phyloP scores from a whole-genome alignment of 2,888 invertebrate genomes.

The Drosophila cognata region DNA sequence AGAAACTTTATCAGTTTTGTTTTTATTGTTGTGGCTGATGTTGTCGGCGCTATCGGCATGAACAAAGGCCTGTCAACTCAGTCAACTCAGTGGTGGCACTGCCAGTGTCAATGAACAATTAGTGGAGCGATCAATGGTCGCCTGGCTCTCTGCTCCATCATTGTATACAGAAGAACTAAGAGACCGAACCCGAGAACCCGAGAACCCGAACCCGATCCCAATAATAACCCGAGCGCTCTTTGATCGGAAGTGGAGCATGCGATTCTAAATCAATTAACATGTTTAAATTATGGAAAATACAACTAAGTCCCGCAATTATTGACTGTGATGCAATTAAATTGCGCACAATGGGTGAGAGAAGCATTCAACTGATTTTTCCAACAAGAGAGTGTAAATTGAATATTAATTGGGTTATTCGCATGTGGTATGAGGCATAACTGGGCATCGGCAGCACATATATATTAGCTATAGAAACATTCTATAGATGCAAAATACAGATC shows the following conservation, averaged over 20 bases:
- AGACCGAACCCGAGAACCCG: neutral
- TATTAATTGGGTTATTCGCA: constrained; percentile 67
- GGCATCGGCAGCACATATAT: neutral
- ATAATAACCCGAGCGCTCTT: constrained; percentile 14
- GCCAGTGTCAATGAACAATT: constrained; percentile 74
- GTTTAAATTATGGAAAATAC: constrained; percentile 65
- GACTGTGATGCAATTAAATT: constrained; percentile 38
- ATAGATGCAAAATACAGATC: constrained; percentile 16
- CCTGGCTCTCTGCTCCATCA: constrained; percentile 3
- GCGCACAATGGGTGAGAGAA: constrained; percentile 3
- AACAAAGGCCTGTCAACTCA: constrained; percentile 63
- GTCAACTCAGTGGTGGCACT: constrained; percentile 38
- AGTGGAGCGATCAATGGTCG: constrained; percentile 77
- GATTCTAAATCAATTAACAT: constrained; percentile 76
- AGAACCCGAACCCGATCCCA: constrained; percentile 15
- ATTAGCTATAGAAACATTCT: constrained; percentile 10
- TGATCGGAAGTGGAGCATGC: constrained; percentile 72
- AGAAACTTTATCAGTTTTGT: constrained; percentile 47
- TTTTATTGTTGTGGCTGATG: constrained; percentile 26
- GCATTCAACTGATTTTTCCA: constrained; percentile 36
- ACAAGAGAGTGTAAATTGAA: constrained; percentile 37
- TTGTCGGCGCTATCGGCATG: constrained; percentile 66
- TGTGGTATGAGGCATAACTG: constrained; percentile 39
- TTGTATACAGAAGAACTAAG: constrained; percentile 3
- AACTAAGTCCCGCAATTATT: constrained; percentile 54